Evolutionary conservation across 2,113 vertebrate genomes (phyloP).

Genomic region (Apteryx mantelli): DNA sequence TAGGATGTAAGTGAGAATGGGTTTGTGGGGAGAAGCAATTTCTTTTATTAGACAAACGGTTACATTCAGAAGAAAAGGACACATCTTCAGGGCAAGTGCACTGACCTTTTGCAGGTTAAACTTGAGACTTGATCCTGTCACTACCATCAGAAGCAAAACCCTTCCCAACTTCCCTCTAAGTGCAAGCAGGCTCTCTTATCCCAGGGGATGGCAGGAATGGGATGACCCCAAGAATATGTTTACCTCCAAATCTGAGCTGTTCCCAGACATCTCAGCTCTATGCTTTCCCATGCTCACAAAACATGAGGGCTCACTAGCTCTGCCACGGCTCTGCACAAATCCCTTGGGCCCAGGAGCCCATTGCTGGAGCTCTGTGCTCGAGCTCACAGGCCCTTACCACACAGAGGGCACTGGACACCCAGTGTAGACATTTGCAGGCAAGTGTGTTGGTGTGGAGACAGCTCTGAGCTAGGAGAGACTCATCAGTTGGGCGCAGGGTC

Average conservation of each 20-base stretch:
- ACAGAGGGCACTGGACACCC: no score
- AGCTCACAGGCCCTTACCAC: no score
- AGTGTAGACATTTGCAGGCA: background rate
- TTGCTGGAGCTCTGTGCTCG: no score
- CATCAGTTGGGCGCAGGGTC: background rate
- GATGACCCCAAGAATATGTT: background rate
- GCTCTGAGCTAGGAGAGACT: background rate
- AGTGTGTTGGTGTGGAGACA: background rate
- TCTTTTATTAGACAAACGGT: background rate
- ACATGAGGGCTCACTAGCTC: background rate
- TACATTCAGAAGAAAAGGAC: background rate
- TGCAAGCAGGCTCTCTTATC: background rate
- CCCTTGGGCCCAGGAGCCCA: no score
- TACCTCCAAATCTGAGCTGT: background rate
- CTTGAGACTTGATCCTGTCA: background rate
- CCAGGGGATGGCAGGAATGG: background rate
- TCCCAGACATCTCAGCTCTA: accelerated
- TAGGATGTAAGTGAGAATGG: background rate
- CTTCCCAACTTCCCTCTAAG: background rate
- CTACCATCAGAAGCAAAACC: background rate
- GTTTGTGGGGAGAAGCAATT: background rate
- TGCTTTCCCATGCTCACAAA: background rate
- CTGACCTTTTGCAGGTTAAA: background rate
- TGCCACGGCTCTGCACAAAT: no score
- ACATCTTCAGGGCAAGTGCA: background rate